A percentile compares a stretch with the other conserved stretches of the same genome.
Conservation (phyloP, 1,140 invertebrate genomes). For the Catajapyx aquilonaris region DNA sequence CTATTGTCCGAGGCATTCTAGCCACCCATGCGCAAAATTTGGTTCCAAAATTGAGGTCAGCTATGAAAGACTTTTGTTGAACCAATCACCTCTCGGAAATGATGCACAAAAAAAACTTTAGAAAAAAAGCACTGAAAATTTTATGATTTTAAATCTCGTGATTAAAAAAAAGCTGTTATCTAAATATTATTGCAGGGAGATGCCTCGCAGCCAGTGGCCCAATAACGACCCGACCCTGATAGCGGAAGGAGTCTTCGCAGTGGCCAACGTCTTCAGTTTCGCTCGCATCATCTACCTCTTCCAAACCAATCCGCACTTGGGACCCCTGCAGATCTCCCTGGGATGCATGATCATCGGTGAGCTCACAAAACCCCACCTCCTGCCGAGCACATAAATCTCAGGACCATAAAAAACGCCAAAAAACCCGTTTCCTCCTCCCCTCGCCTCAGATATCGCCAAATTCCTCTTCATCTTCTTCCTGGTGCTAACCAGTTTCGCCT, state of each 20-base stretch:
- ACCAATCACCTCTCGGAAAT: background rate
- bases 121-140: background rate
- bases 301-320: constrained; percentile 33
- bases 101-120: background rate
- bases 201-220: constrained; percentile 26
- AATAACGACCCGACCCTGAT: constrained; percentile 33
- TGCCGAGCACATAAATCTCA: too few species aligned
- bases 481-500: constrained; percentile 19
- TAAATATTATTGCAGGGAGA: constrained; percentile 13
- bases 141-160: too few species aligned
- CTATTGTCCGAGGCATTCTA: too few species aligned
- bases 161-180: too few species aligned
- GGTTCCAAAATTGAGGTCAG: too few species aligned
- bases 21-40: too few species aligned
- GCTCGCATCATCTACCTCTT: constrained; percentile 34
- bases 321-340: constrained; percentile 33
- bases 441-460: constrained; percentile 24
- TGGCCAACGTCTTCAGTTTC: constrained; percentile 34
- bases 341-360: constrained; percentile 27
- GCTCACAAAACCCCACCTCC: background rate
- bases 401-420: too few species aligned
- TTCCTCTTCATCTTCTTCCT: constrained; percentile 28
- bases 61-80: too few species aligned
- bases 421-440: background rate
- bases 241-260: constrained; percentile 32